Evolutionary conservation across 2,888 invertebrate species (phyloP).

Genomic region (Stenoptilia bipunctidactyla): DNA sequence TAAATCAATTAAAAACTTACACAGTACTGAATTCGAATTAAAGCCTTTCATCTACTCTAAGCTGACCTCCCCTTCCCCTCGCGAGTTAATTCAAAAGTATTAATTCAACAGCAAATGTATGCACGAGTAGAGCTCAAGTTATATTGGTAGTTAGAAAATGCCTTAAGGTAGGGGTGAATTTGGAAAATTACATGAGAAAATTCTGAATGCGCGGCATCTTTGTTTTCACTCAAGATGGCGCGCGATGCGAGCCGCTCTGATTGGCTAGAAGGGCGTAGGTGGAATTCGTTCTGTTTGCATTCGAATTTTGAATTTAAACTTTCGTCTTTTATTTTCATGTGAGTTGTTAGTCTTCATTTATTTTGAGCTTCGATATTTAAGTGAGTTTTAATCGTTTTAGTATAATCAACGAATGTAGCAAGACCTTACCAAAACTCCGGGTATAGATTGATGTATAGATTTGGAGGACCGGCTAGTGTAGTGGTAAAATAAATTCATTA

Average conservation of each 20-base stretch:
- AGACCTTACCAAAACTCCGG: too few species aligned
- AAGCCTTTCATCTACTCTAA: slow-evolving; percentile 22
- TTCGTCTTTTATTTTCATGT: too few species aligned
- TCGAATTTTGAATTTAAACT: too few species aligned
- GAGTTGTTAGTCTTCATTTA: too few species aligned
- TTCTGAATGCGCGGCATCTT: slow-evolving; percentile 67
- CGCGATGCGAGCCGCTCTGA: not conserved
- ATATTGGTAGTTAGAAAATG: slow-evolving; percentile 26
- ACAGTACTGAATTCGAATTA: slow-evolving; percentile 30
- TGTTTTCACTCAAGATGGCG: slow-evolving; percentile 69
- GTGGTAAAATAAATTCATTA: too few species aligned
- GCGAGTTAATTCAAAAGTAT: slow-evolving; percentile 2
- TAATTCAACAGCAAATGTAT: not conserved
- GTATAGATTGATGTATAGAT: too few species aligned
- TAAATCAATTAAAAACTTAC: slow-evolving; percentile 44
- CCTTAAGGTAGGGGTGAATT: slow-evolving; percentile 35
- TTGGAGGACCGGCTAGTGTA: too few species aligned
- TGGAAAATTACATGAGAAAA: slow-evolving; percentile 71
- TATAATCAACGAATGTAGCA: too few species aligned
- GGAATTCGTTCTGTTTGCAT: not conserved
- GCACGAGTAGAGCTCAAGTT: slow-evolving; percentile 7
- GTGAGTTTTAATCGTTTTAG: too few species aligned
- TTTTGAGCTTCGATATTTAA: too few species aligned
- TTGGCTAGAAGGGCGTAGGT: slow-evolving; percentile 1
- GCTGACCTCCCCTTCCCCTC: slow-evolving; percentile 17